Percentiles rank a stretch among this genome's conserved stretches.
phyloP scores from a whole-genome alignment of 2,888 invertebrate genomes.

The Neocrepidodera transversa region DNA sequence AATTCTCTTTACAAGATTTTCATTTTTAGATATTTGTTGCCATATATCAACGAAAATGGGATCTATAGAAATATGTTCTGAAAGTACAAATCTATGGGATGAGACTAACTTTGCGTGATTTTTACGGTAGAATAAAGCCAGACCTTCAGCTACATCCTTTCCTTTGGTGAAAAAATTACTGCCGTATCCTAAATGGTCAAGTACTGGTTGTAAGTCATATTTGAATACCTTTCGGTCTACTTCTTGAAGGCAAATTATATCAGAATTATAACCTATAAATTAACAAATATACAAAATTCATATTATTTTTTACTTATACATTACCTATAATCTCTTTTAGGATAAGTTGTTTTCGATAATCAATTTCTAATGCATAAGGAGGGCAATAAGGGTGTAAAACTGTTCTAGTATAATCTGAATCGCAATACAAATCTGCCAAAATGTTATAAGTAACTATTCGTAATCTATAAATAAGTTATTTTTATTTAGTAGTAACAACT shows the following conservation, averaged over 20 bases:
- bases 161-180: constrained; percentile 77
- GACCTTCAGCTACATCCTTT: constrained; percentile 78
- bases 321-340: constrained; percentile 81
- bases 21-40: constrained; percentile 67
- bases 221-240: constrained; percentile 82
- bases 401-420: constrained; percentile 68
- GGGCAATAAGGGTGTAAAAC: constrained; percentile 87
- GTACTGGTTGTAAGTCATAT: constrained; percentile 68
- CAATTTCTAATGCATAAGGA: constrained; percentile 78
- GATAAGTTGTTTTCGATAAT: constrained; percentile 87
- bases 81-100: constrained; percentile 65
- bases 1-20: constrained; percentile 66
- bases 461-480: constrained; percentile 57
- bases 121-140: constrained; percentile 78
- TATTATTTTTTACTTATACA: background rate
- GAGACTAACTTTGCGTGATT: constrained; percentile 70
- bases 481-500: no score
- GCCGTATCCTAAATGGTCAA: constrained; percentile 65
- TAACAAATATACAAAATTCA: background rate
- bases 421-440: constrained; percentile 89
- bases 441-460: constrained; percentile 89
- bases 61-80: constrained; percentile 65
- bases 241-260: constrained; percentile 92
- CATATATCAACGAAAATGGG: constrained; percentile 66
- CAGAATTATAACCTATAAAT: constrained; percentile 81